Evolutionary conservation across 2,113 vertebrate genomes (phyloP).

Genomic region (Hylia prasina): DNA sequence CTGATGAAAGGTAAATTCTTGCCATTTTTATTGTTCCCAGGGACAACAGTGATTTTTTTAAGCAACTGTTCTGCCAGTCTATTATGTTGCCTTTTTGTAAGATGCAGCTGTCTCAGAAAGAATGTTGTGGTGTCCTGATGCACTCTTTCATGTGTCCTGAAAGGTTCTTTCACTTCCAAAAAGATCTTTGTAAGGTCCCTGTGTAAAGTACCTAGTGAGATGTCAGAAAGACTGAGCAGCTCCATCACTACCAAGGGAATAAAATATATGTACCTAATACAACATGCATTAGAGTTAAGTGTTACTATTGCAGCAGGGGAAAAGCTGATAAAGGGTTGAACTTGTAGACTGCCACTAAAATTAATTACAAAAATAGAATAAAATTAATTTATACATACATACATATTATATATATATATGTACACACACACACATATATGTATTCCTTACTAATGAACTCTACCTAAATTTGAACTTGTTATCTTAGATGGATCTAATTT

Average conservation of each 20-base stretch:
- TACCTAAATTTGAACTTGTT: neutral
- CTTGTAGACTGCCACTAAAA: neutral
- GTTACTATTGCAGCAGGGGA: neutral
- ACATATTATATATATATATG: neutral
- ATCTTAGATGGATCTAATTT: neutral
- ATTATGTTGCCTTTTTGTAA: neutral
- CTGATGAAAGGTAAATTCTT: neutral
- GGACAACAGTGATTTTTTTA: neutral
- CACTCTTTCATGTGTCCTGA: neutral
- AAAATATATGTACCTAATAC: neutral
- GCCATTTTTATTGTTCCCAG: neutral
- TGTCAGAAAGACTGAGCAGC: neutral
- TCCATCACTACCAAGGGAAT: neutral
- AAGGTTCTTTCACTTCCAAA: neutral
- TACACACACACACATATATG: rapidly evolving
- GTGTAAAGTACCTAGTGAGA: neutral
- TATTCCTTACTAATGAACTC: neutral
- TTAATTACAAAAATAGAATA: neutral
- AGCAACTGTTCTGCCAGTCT: neutral
- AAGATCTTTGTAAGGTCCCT: neutral
- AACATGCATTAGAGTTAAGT: neutral
- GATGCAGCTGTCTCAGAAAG: neutral
- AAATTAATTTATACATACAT: neutral
- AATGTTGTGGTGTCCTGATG: neutral
- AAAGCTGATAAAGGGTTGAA: neutral